These are phyloP conservation scores for Bufotes viridis DNA, from an alignment of 2,797 vertebrate species.

Conservation along the genomic window DNA sequence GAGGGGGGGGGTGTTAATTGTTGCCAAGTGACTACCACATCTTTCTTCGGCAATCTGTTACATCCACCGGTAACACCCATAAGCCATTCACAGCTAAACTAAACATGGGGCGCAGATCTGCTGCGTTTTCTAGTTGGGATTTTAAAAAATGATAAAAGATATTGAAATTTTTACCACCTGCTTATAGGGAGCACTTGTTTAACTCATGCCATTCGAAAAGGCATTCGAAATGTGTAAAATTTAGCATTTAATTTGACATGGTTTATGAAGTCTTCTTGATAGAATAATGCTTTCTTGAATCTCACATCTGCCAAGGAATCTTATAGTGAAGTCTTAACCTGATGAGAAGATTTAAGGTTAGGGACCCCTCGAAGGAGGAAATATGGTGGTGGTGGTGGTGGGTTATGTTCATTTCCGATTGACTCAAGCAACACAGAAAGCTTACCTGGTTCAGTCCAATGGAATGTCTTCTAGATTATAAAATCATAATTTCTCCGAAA, in stretches of 20 bases:
- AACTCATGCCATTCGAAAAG: neutral
- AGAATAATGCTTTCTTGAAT: neutral
- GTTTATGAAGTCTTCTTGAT: neutral
- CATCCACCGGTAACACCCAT: constrained; percentile 43
- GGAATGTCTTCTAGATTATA: neutral
- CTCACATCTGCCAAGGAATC: neutral
- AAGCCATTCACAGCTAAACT: constrained; percentile 35
- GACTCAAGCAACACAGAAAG: neutral
- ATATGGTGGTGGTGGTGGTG: neutral
- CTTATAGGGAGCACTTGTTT: neutral
- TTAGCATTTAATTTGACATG: neutral
- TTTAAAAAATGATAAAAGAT: neutral
- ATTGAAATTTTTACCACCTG: neutral
- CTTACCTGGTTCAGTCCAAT: neutral
- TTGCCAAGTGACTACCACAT: constrained; percentile 46
- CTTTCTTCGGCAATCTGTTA: constrained; percentile 43
- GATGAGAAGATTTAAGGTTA: neutral
- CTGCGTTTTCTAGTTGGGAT: neutral
- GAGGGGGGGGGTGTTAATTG: constrained; percentile 61
- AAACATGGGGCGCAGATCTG: constrained; percentile 38
- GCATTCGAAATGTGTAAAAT: neutral
- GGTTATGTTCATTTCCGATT: neutral
- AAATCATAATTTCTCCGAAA: neutral
- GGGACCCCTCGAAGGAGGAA: neutral
- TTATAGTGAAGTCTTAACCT: neutral